These are phyloP conservation scores for Papilio dardanus DNA, from an alignment of 1,140 invertebrate species.

Conservation along the genomic window DNA sequence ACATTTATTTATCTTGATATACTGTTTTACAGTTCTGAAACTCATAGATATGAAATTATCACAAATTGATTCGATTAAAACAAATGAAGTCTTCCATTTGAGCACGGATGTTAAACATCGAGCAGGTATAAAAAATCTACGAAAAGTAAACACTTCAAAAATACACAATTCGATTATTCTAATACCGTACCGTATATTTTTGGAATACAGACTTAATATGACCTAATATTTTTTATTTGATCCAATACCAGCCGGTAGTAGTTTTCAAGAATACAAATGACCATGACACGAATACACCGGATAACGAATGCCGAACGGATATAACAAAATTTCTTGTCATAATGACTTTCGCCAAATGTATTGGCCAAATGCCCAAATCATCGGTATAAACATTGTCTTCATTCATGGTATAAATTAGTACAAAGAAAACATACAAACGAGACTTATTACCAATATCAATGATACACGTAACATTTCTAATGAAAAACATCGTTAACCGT, in stretches of 20 bases:
- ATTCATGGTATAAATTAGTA: slow-evolving; percentile 47
- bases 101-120: neutral
- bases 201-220: slow-evolving; percentile 28
- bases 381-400: slow-evolving; percentile 45
- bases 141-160: slow-evolving; percentile 21
- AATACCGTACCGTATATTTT: slow-evolving; percentile 11
- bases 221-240: slow-evolving; percentile 37
- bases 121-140: slow-evolving; percentile 1
- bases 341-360: slow-evolving; percentile 58
- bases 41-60: neutral
- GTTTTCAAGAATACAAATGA: slow-evolving; percentile 51
- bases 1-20: too few species aligned
- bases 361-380: slow-evolving; percentile 54
- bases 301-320: slow-evolving; percentile 51
- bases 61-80: neutral
- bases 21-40: too few species aligned
- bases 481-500: neutral
- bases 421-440: slow-evolving; percentile 30
- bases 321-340: slow-evolving; percentile 47
- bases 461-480: neutral
- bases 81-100: neutral
- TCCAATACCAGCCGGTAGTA: slow-evolving; percentile 49
- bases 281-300: slow-evolving; percentile 66
- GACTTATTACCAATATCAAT: too few species aligned
- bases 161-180: slow-evolving; percentile 4